Base-by-base conservation (phyloP, 2,113 vertebrate genomes). In the Fulmarus glacialis region DNA sequence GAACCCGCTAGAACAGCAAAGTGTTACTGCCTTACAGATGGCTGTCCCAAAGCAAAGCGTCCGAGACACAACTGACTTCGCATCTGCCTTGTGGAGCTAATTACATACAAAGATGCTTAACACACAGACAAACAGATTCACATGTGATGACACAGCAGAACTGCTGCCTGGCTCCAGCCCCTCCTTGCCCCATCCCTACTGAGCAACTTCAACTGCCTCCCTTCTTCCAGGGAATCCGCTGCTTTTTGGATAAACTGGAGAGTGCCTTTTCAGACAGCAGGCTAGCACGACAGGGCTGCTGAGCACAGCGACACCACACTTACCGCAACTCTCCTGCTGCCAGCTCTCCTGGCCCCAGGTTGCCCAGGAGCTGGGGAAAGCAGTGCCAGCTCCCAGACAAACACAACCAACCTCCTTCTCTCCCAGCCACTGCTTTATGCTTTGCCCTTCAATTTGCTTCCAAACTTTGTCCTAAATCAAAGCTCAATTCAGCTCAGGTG, bases 261-360 rank as follows among this genome's bases (percentile, higher is more conserved):
- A 30, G 16, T 1, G 1, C 20, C 55, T 81, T 70, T 63, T 81
- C 62, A 64, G 52, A 27, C 14, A 72, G 9, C 34, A 71, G 34
- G 13, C 6, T 11, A 56, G 13, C 38, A n/a, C 9, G 12, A 4
- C 0, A 0, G 9, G 19, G 29, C 24, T n/a, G 16, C 9, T 6
- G 29, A 83, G 34, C 19, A 23, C 29, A 43, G 11, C 8, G 45
- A 22, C 36, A 62, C 17, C 29, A 40, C 34, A 32, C 73, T 80
- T 58, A 79, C 67, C 11, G 0, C 1, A 1, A 47, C 21, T 58
- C 11, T 58, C 34, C 48, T 26, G 19, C 66, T 15, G 7, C 36
- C 48, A 68, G 27, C 23, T 38, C 27, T 82, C 36, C 50, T 3
- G 12, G 26, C 6, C 15, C n/a, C 21, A 30, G n/a, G 6, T 15